Conservation (phyloP, 2,888 invertebrate species). For the Pyrocoelia pectoralis region DNA sequence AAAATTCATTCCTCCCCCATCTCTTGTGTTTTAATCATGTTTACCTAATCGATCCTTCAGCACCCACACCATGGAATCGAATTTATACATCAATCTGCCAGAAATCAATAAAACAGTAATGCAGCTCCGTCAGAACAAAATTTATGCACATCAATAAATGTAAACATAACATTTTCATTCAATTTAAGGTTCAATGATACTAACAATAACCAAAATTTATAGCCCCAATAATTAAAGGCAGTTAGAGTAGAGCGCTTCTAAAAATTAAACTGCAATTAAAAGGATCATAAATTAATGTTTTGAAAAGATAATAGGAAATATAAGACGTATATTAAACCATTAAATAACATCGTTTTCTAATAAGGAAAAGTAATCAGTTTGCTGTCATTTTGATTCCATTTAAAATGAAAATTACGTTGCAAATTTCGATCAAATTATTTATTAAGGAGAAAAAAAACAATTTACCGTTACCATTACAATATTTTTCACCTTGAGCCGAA, state of each 20-base stretch:
- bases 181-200: not conserved
- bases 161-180: not conserved
- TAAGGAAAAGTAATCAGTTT: slow-evolving; percentile 40
- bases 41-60: no score
- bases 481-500: no score
- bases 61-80: no score
- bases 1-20: no score
- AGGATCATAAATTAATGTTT: not conserved
- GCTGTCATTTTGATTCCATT: slow-evolving; percentile 30
- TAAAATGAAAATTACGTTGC: not conserved
- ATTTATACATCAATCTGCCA: no score
- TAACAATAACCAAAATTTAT: slow-evolving; percentile 1
- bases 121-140: no score
- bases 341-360: slow-evolving; percentile 36
- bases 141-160: no score
- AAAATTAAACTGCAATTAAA: not conserved
- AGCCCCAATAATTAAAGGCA: not conserved
- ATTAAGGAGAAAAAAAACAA: no score
- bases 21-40: no score
- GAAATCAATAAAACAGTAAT: no score
- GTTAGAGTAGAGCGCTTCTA: not conserved
- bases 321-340: slow-evolving; percentile 10
- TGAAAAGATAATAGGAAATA: slow-evolving; percentile 1
- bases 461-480: no score
- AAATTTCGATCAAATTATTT: not conserved